Base-by-base conservation (phyloP, 2,797 vertebrate species). In the Brachyalestes nurse region DNA sequence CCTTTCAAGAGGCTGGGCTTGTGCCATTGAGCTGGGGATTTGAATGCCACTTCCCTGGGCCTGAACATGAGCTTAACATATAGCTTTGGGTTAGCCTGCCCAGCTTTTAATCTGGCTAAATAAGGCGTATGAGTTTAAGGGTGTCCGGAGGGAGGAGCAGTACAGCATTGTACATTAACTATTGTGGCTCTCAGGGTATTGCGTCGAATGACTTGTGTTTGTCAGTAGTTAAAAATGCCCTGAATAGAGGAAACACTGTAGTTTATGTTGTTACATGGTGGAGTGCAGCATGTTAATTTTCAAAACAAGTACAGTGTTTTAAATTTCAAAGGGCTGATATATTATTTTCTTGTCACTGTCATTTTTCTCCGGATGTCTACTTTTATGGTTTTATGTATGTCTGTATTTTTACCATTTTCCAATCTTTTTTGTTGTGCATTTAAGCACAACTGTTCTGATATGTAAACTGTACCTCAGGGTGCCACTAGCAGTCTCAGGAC, bases 31-130 rank as follows among this genome's bases (percentile, higher is more conserved):
- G 61, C 55, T 7, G 67, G 70, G 88, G 91, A 91, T 91, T 93
- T 90, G 80, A 91, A 79, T 25, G 64, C 82, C 49, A 84, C 84
- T 91, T 89, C 91, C 51, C 19, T 88, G 87, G 91, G 80, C 73
- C 86, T 75, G 23, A 83, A 87, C 84, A 88, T 80, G 74, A 90
- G 89, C 91, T 93, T 90, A 92, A 91, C 90, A 90, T 85, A 85
- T 83, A 81, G 85, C 69, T 66, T 47, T n/a, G 51, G 69, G 23
- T 64, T 72, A 81, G 80, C 75, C 78, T 71, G 58, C n/a, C 84
- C 89, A 90, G 92, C 88, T 90, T 88, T 90, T 91, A 88, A 93
- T 92, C 89, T 88, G 83, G 77, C 86, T 67, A 77, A 81, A 78
- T 90, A 91, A 86, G 80, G 80, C 78, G 85, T 81, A 84, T 79